A percentile compares a stretch with the other conserved stretches of the same genome.
phyloP scores from a whole-genome alignment of 2,113 vertebrate species.

The Macquaria australasica region DNA sequence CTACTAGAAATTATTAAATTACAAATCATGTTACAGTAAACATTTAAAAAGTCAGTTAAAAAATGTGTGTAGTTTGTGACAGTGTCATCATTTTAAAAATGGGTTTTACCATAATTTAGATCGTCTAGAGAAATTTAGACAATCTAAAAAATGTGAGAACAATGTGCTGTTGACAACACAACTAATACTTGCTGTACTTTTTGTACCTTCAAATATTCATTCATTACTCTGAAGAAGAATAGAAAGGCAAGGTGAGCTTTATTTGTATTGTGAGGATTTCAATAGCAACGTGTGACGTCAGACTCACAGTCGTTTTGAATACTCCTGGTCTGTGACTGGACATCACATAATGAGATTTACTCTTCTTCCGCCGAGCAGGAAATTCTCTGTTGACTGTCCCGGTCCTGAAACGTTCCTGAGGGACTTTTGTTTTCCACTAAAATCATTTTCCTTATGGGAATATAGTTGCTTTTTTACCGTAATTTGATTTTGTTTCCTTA shows the following conservation, averaged over 20 bases:
- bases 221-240: constrained; percentile 3
- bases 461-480: neutral
- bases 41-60: neutral
- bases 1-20: neutral
- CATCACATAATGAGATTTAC: constrained; percentile 76
- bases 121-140: neutral
- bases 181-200: neutral
- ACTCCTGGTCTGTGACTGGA: constrained; percentile 52
- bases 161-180: neutral
- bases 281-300: constrained; percentile 59
- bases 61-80: neutral
- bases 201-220: neutral
- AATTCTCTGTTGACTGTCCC: constrained; percentile 9
- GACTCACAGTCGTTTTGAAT: constrained; percentile 50
- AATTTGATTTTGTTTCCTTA: neutral
- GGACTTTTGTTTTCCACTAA: neutral
- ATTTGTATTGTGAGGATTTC: constrained; percentile 40
- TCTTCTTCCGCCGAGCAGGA: constrained; percentile 29
- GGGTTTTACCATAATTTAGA: neutral
- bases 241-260: constrained; percentile 34
- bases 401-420: neutral
- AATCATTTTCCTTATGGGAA: neutral
- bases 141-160: neutral
- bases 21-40: neutral
- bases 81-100: neutral